Percentiles rank a stretch among this genome's conserved stretches.
phyloP scores from a whole-genome alignment of 2,888 invertebrate species.

The Encarsia formosa region DNA sequence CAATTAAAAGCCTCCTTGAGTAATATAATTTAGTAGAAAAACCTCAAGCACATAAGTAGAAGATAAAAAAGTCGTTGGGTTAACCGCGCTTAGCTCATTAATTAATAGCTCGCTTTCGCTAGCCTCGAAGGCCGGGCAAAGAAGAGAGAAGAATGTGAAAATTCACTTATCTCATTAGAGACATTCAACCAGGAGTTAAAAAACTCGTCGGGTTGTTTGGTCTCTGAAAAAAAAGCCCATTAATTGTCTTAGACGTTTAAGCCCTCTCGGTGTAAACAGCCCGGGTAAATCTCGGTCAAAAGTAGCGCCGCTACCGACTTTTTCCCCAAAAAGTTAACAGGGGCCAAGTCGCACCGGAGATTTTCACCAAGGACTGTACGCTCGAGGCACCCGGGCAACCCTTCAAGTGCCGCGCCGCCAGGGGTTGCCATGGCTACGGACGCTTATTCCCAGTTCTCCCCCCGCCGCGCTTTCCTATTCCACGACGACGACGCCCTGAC shows the following conservation, averaged over 20 bases:
- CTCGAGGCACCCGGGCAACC: constrained; percentile 34
- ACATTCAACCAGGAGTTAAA: constrained; percentile 19
- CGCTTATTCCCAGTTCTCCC: constrained; percentile 38
- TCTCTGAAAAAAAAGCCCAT: constrained; percentile 31
- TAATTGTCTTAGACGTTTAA: constrained; percentile 46
- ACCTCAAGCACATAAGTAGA: constrained; percentile 1
- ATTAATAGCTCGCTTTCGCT: constrained; percentile 16
- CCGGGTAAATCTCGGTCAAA: constrained; percentile 37
- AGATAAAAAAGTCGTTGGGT: constrained; percentile 6
- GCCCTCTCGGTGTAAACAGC: not conserved
- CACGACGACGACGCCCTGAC: constrained; percentile 25
- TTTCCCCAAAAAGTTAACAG: constrained; percentile 19
- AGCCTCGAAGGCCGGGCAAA: constrained; percentile 14
- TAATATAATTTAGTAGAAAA: not conserved
- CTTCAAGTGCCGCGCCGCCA: constrained; percentile 43
- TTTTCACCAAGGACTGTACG: constrained; percentile 48
- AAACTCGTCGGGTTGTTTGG: constrained; percentile 19
- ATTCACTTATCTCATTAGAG: constrained; percentile 27
- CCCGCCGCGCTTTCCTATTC: constrained; percentile 2
- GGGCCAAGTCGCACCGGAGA: constrained; percentile 30
- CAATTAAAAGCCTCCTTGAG: not conserved
- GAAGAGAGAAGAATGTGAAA: constrained; percentile 26
- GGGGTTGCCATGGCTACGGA: constrained; percentile 45
- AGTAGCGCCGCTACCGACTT: constrained; percentile 34
- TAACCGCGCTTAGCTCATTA: constrained; percentile 19